Percentiles rank a stretch among this genome's conserved stretches.
Evolutionary conservation across 2,797 vertebrate genomes (phyloP).

Genomic region (Salarias fasciatus): DNA sequence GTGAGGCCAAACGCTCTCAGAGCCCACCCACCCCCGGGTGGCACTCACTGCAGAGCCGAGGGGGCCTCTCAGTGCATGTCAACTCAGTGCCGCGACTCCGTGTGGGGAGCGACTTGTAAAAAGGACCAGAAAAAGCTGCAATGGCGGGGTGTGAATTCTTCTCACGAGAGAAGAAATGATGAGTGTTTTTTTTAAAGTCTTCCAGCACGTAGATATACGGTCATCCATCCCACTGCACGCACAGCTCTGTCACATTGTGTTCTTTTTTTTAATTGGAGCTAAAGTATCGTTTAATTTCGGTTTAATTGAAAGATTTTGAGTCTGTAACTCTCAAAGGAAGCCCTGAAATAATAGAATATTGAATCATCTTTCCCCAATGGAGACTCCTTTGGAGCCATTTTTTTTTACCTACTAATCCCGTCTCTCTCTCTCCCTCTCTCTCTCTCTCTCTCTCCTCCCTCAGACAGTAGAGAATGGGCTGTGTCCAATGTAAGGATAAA

Average conservation of each 20-base stretch:
- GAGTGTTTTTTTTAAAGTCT: constrained; percentile 27
- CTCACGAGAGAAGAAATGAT: constrained; percentile 34
- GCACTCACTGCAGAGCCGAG: constrained; percentile 17
- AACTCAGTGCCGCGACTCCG: constrained; percentile 11
- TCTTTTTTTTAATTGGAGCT: constrained; percentile 52
- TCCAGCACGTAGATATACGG: constrained; percentile 4
- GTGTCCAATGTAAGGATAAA: constrained; percentile 99
- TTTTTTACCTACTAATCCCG: constrained; percentile 53
- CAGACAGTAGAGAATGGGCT: constrained; percentile 99
- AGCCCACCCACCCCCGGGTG: constrained; percentile 1
- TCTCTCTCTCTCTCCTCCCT: constrained; percentile 30
- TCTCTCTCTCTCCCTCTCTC: no score
- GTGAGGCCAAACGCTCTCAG: constrained; percentile 39
- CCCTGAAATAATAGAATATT: constrained; percentile 71
- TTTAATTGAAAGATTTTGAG: constrained; percentile 67
- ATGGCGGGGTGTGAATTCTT: constrained; percentile 43
- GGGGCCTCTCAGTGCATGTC: constrained; percentile 26
- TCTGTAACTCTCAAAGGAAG: constrained; percentile 64
- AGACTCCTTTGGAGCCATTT: constrained; percentile 52
- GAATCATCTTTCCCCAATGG: constrained; percentile 69
- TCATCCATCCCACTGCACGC: constrained; percentile 11
- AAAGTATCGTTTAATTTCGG: constrained; percentile 65
- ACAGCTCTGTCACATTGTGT: constrained; percentile 25
- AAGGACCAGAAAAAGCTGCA: constrained; percentile 62
- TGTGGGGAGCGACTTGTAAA: background rate